phyloP scores from a whole-genome alignment of 2,113 vertebrate genomes.

The Phaethornis superciliosus region DNA sequence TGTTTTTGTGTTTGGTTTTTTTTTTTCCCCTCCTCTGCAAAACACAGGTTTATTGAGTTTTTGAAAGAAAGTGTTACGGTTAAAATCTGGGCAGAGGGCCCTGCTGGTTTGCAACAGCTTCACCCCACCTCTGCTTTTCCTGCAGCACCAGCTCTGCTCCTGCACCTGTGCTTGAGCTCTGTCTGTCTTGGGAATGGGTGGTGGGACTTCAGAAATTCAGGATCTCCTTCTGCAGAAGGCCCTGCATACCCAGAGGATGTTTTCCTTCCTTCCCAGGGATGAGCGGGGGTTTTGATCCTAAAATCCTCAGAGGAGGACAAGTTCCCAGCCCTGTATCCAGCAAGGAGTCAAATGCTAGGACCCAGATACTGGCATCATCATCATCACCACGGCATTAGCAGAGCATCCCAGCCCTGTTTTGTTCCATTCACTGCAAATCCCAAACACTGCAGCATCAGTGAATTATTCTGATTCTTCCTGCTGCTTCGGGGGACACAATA shows the following conservation, averaged over 20 bases:
- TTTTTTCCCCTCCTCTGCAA: background rate
- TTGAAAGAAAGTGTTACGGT: background rate
- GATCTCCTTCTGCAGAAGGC: background rate
- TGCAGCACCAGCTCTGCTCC: background rate
- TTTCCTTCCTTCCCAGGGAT: background rate
- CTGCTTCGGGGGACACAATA: background rate
- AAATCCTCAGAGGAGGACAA: background rate
- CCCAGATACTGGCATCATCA: background rate
- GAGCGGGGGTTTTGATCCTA: background rate
- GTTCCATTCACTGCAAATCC: background rate
- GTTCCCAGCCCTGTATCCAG: too few relatives aligned
- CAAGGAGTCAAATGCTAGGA: too few relatives aligned
- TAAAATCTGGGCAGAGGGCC: background rate
- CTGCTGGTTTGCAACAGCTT: background rate
- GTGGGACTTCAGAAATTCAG: accelerated
- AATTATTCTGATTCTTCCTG: background rate
- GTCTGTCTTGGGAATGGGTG: accelerated
- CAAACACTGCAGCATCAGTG: background rate
- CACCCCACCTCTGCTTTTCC: background rate
- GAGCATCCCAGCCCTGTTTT: background rate
- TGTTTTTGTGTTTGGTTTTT: too few relatives aligned
- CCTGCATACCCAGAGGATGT: accelerated
- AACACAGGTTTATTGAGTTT: background rate
- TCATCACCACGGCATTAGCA: background rate
- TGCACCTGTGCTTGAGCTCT: background rate